Base-by-base conservation (phyloP, 2,888 invertebrate genomes). In the Dicyrtomina minuta region DNA sequence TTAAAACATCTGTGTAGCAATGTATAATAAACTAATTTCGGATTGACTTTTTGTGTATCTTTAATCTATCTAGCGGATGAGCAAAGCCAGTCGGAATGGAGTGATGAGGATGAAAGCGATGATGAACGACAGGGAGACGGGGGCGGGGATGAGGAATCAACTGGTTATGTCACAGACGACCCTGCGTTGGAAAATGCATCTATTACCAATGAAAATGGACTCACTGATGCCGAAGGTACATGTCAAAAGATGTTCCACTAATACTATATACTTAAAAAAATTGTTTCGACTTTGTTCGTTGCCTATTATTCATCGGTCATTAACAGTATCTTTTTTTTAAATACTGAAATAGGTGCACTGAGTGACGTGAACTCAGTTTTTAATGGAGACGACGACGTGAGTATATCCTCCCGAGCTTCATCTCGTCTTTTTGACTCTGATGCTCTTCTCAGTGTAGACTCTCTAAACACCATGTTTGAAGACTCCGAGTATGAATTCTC, bases 131-230 rank as follows among this genome's bases (percentile, higher is more conserved):
- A 87, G n/a, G 87, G 85, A 73, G 84, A 84, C 13, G 83, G 83
- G 22, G 83, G 83, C n/a, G n/a, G n/a, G 59, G 85, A 86, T 73
- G 79, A 84, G 59, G 86, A 86, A 78, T 91, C 90, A 74, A 90
- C 91, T 1, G 91, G 91, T 27, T 92, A 92, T 81, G 91, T 90
- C n/a, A 92, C 91, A 0, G 92, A 92, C 82, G 92, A 92, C 82
- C 91, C 91, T 0, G 91, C 91, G 17, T 84, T 92, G 13, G 92
- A 92, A 82, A 92, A 92, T 82, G 88, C 91, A 61, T 92, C 92
- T 49, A 88, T 92, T 86, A 82, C 92, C 20, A 91, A 92, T 83
- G 92, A 92, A 82, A 89, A 91, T 22, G 92, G 92, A 10, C 86
- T 92, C 55, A 92, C 92, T 1, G 92, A 92, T 83, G 92, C 91